A percentile compares a stretch with the other conserved stretches of the same genome.
These are phyloP conservation scores for Drosophila planitibia DNA, from an alignment of 2,888 invertebrate genomes.

Conservation along the genomic window DNA sequence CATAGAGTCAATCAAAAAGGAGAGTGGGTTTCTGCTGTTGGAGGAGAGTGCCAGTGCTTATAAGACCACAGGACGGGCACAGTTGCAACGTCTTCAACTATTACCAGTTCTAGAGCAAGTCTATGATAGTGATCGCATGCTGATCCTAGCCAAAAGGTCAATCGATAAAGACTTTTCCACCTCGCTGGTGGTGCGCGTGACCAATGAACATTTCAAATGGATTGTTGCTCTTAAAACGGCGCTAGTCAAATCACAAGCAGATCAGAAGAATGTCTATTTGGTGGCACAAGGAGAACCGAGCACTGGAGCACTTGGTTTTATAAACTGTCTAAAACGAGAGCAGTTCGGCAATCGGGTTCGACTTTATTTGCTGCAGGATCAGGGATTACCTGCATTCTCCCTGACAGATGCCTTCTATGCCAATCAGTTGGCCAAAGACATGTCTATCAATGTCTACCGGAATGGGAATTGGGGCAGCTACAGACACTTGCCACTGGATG, in stretches of 20 bases:
- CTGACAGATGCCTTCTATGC: conserved; percentile 87
- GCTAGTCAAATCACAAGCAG: conserved; percentile 88
- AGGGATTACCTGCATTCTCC: conserved; percentile 87
- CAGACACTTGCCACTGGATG: conserved; percentile 91
- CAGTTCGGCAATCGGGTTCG: conserved; percentile 92
- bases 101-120: conserved; percentile 88
- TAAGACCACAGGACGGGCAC: conserved; percentile 83
- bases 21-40: conserved; percentile 91
- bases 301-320: conserved; percentile 94
- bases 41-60: conserved; percentile 88
- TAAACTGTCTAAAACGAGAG: conserved; percentile 95
- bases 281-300: conserved; percentile 89
- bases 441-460: conserved; percentile 93
- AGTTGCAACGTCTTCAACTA: conserved; percentile 85
- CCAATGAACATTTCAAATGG: conserved; percentile 91
- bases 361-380: conserved; percentile 89
- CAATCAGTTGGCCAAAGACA: conserved; percentile 89
- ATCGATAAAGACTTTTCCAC: conserved; percentile 4
- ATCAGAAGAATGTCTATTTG: conserved; percentile 88
- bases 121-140: conserved; percentile 88
- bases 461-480: conserved; percentile 94
- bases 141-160: conserved; percentile 88
- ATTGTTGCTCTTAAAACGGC: conserved; percentile 91
- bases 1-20: conserved; percentile 87
- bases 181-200: conserved; percentile 88